A percentile compares a stretch with the other conserved stretches of the same genome.
phyloP scores from a whole-genome alignment of 2,888 invertebrate species.

The Hesperia comma region DNA sequence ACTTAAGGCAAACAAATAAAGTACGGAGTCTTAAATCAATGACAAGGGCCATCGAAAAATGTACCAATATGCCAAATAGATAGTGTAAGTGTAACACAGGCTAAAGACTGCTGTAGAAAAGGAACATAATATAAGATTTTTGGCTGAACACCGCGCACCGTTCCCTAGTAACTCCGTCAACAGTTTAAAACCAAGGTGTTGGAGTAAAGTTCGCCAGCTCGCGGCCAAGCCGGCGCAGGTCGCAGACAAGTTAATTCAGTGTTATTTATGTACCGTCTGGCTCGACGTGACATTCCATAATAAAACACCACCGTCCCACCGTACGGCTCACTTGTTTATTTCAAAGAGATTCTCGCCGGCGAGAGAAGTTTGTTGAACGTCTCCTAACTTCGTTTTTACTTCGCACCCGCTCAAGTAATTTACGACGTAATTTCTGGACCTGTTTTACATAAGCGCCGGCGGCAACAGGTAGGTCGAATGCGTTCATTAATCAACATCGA shows the following conservation, averaged over 20 bases:
- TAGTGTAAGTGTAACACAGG: too few relatives aligned
- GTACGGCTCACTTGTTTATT: conserved; percentile 58
- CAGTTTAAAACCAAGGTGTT: conserved; percentile 58
- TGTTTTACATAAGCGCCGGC: conserved; percentile 14
- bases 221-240: conserved; percentile 59
- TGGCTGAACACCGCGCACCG: conserved; percentile 34
- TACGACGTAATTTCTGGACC: conserved; percentile 38
- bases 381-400: conserved; percentile 56
- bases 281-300: conserved; percentile 77
- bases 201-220: conserved; percentile 63
- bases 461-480: conserved; percentile 37
- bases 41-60: too few relatives aligned
- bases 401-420: conserved; percentile 40
- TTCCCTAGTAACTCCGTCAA: neutral
- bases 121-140: conserved; percentile 24
- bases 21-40: too few relatives aligned
- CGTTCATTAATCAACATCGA: conserved; percentile 15
- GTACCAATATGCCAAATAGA: too few relatives aligned
- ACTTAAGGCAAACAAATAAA: too few relatives aligned
- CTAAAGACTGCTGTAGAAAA: too few relatives aligned
- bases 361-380: conserved; percentile 71
- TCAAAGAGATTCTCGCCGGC: conserved; percentile 55
- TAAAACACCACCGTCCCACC: conserved; percentile 68
- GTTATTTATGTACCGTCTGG: conserved; percentile 81
- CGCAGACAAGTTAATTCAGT: conserved; percentile 80